A percentile compares a stretch with the other conserved stretches of the same genome.
Conservation (phyloP, 2,113 vertebrate genomes). For the Atlantisia rogersi region DNA sequence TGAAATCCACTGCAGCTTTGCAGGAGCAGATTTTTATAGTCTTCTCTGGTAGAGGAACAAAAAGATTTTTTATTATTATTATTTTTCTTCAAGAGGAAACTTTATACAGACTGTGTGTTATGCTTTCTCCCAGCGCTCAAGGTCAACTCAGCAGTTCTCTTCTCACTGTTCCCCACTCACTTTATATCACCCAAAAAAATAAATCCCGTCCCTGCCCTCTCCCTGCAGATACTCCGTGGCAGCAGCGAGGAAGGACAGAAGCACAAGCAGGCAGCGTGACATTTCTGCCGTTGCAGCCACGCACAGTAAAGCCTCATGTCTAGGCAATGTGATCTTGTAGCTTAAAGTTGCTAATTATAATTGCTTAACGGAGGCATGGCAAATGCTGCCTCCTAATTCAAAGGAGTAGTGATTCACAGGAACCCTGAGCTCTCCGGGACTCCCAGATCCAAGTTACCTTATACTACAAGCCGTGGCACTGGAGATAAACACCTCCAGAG, state of each 20-base stretch:
- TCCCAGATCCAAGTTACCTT: neutral
- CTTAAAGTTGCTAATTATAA: slow-evolving; percentile 32
- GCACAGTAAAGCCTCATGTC: neutral
- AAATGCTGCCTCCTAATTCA: neutral
- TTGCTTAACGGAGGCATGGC: neutral
- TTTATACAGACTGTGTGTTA: slow-evolving; percentile 40
- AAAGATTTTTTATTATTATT: slow-evolving; percentile 56
- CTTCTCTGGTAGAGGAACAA: slow-evolving; percentile 58
- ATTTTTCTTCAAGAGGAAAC: slow-evolving; percentile 51
- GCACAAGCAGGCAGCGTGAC: neutral
- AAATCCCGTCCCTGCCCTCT: neutral
- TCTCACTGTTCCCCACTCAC: slow-evolving; percentile 10
- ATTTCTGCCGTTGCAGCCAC: neutral
- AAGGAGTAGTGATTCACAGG: neutral
- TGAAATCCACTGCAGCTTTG: slow-evolving; percentile 58
- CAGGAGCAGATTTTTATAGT: slow-evolving; percentile 61
- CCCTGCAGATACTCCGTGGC: neutral
- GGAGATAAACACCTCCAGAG: neutral
- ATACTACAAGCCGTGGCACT: neutral
- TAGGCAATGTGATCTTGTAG: neutral
- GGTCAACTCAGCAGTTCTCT: slow-evolving; percentile 23
- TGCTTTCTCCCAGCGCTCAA: slow-evolving; percentile 24
- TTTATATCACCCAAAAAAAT: slow-evolving; percentile 6
- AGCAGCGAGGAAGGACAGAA: slow-evolving; percentile 1
- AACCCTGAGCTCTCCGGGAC: neutral